Percentiles rank a stretch among this genome's conserved stretches.
Evolutionary conservation across 2,888 invertebrate genomes (phyloP).

Genomic region (Parnassius apollo): DNA sequence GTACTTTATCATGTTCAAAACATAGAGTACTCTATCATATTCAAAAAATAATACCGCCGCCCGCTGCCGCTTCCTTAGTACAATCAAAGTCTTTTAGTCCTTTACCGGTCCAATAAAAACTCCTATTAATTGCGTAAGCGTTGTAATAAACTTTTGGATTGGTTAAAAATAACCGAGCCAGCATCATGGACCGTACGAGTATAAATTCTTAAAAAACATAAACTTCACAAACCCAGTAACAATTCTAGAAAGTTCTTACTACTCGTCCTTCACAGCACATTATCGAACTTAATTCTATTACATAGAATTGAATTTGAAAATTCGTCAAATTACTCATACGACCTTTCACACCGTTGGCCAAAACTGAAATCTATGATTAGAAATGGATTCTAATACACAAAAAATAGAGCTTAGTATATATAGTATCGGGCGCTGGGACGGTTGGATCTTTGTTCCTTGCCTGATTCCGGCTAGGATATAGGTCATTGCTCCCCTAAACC

Average conservation of each 20-base stretch:
- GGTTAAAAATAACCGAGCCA: conserved; percentile 74
- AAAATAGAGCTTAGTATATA: conserved; percentile 74
- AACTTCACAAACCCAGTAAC: conserved; percentile 50
- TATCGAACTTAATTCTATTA: conserved; percentile 44
- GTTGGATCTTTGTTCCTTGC: conserved; percentile 60
- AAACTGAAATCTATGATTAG: conserved; percentile 63
- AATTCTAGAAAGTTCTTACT: conserved; percentile 42
- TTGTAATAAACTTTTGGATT: conserved; percentile 77
- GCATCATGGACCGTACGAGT: conserved; percentile 59
- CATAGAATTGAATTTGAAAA: conserved; percentile 60
- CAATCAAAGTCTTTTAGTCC: conserved; percentile 70
- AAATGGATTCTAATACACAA: conserved; percentile 70
- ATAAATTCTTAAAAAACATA: conserved; percentile 81
- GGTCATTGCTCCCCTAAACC: conserved; percentile 81
- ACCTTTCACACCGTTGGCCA: conserved; percentile 51
- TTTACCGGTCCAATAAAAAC: conserved; percentile 77
- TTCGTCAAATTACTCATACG: conserved; percentile 40
- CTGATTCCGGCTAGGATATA: conserved; percentile 72
- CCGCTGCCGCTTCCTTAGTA: conserved; percentile 37
- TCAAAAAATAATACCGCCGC: not conserved
- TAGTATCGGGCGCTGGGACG: conserved; percentile 49
- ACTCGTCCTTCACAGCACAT: conserved; percentile 35
- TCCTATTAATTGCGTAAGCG: conserved; percentile 78
- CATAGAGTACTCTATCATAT: not conserved
- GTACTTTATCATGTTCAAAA: not conserved